phyloP scores from a whole-genome alignment of 2,113 vertebrate species.

The Chelonoidis abingdonii region DNA sequence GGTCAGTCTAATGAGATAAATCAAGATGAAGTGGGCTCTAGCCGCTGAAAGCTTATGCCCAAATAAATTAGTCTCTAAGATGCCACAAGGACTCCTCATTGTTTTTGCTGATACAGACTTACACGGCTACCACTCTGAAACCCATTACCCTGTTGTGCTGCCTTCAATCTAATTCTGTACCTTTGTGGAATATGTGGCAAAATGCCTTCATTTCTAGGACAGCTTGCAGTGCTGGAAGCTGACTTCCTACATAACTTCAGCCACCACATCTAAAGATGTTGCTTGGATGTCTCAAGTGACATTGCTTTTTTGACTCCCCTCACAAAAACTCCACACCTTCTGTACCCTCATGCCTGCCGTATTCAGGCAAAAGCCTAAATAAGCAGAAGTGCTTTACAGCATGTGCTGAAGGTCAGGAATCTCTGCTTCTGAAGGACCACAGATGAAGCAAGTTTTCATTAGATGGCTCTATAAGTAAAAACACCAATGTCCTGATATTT shows the following conservation, averaged over 20 bases:
- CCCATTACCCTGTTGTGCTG: not conserved
- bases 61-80: no score
- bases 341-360: fast-evolving
- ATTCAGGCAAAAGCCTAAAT: not conserved
- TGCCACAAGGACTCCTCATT: no score
- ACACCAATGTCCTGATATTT: not conserved
- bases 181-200: fast-evolving
- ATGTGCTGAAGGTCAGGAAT: fast-evolving
- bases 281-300: fast-evolving
- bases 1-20: no score
- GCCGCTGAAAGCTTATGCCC: no score
- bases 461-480: not conserved
- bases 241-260: not conserved
- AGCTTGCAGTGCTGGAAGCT: not conserved
- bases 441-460: not conserved
- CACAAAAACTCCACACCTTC: fast-evolving
- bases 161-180: not conserved
- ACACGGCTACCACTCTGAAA: no score
- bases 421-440: fast-evolving
- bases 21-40: no score
- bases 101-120: no score
- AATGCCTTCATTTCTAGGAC: not conserved
- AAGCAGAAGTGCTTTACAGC: fast-evolving
- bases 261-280: not conserved
- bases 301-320: fast-evolving